Percentiles rank a stretch among this genome's conserved stretches.
Evolutionary conservation across 2,888 invertebrate species (phyloP).

Genomic region (Epirrhoe tristata): DNA sequence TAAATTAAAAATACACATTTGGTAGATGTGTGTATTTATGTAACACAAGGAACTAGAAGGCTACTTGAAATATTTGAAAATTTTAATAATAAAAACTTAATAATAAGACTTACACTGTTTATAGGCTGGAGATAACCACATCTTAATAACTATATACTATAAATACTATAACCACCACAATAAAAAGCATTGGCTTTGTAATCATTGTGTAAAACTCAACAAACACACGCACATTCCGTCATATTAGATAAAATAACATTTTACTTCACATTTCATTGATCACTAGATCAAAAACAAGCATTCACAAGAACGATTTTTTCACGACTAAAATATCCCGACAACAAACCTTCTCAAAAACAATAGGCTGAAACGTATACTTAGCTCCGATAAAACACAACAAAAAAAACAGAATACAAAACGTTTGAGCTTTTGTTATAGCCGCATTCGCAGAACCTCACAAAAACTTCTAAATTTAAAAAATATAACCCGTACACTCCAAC

Average conservation of each 20-base stretch:
- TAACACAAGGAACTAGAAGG: no score
- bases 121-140: background rate
- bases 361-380: slow-evolving; percentile 81
- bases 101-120: slow-evolving; percentile 5
- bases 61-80: no score
- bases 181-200: no score
- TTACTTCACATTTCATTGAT: slow-evolving; percentile 15
- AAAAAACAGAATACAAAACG: slow-evolving; percentile 74
- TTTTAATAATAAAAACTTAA: no score
- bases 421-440: slow-evolving; percentile 72
- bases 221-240: background rate
- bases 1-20: no score
- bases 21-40: no score
- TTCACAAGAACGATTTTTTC: slow-evolving; percentile 79
- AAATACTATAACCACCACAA: slow-evolving; percentile 6
- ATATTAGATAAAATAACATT: slow-evolving; percentile 9
- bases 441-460: slow-evolving; percentile 77
- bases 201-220: background rate
- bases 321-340: slow-evolving; percentile 75
- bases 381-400: slow-evolving; percentile 79
- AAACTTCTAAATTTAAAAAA: slow-evolving; percentile 68
- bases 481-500: slow-evolving; percentile 75
- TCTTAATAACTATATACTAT: slow-evolving; percentile 8
- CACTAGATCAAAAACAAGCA: slow-evolving; percentile 62
- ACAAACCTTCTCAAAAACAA: slow-evolving; percentile 74